Base-by-base conservation (phyloP, 1,140 invertebrate genomes). In the Drosophila paulistorum region DNA sequence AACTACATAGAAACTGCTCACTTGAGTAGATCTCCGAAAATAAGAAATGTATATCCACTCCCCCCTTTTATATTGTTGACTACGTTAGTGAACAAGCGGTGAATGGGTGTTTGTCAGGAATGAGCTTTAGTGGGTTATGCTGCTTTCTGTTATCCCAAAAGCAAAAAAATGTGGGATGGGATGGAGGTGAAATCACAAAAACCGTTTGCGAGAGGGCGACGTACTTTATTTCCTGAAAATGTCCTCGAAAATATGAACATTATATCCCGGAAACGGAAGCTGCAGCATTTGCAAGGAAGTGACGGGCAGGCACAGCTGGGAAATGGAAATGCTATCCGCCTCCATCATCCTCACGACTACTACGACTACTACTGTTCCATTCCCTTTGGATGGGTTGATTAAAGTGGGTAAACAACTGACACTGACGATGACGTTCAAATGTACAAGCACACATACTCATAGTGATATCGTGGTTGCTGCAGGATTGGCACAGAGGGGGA, bases 161-260 rank as follows among this genome's bases (percentile, higher is more conserved):
- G 54, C 37, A 39, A 11, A 65, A 57, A 57, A 14, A 30, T 30
- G 30, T 30, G 30, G 5, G 6, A 6, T 30, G 62, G 35, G 26
- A 30, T 11, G 55, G 35, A 26, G 39, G n/a, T 55, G 33, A 48
- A 51, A 57, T 77, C 68, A 65, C 42, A 71, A 58, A 68, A 63
- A 69, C 65, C 61, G 58, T 61, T 51, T 73, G 61, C 41, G 42
- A 69, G 85, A 91, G 90, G 86, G 90, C 90, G 83, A 91, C 90
- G 90, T 91, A 91, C 90, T 91, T 91, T 91, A 90, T 91, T 91
- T 91, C 90, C 90, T 91, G 90, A 84, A 91, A 91, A 91, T 91
- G 90, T 91, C 83, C 90, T 91, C 90, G 90, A 91, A 85, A 91
- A 91, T 91, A 90, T 91, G 90, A 91, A 91, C 90, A 91, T 91